These are phyloP conservation scores for Octomys mimax DNA, from an alignment of 2,797 vertebrate genomes.

Conservation along the genomic window DNA sequence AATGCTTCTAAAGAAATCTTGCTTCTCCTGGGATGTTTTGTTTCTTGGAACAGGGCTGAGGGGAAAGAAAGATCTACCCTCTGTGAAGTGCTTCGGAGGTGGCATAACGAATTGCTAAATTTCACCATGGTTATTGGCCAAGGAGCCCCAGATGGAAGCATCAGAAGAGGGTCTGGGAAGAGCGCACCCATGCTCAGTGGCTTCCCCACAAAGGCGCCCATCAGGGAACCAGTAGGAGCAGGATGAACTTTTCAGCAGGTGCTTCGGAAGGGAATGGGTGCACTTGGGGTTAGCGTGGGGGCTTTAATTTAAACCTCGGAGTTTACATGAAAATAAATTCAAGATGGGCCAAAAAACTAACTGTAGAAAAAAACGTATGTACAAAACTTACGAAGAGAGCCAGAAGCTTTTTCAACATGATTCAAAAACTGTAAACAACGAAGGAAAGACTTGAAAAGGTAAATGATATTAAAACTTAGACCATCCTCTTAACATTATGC, in stretches of 20 bases:
- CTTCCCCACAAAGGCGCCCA: background rate
- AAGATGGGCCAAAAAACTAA: background rate
- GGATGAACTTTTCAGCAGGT: background rate
- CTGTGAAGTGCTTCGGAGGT: background rate
- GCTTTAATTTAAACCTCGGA: background rate
- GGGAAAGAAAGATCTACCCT: background rate
- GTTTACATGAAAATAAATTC: slow-evolving; percentile 17
- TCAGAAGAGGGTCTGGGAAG: background rate
- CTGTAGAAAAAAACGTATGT: background rate
- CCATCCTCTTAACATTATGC: background rate
- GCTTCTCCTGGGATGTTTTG: background rate
- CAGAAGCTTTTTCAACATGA: background rate
- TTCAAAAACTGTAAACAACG: background rate
- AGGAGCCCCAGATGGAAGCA: background rate
- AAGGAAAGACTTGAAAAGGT: background rate
- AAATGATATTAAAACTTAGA: background rate
- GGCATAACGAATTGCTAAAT: background rate
- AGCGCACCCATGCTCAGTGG: too few relatives aligned
- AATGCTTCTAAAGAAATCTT: background rate
- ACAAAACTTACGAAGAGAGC: background rate
- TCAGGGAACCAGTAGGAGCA: background rate
- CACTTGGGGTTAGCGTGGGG: background rate
- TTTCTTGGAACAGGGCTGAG: slow-evolving; percentile 14
- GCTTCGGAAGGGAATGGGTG: background rate
- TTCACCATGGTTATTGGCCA: background rate